phyloP scores from a whole-genome alignment of 1,140 invertebrate species.

The Theocolax elegans region DNA sequence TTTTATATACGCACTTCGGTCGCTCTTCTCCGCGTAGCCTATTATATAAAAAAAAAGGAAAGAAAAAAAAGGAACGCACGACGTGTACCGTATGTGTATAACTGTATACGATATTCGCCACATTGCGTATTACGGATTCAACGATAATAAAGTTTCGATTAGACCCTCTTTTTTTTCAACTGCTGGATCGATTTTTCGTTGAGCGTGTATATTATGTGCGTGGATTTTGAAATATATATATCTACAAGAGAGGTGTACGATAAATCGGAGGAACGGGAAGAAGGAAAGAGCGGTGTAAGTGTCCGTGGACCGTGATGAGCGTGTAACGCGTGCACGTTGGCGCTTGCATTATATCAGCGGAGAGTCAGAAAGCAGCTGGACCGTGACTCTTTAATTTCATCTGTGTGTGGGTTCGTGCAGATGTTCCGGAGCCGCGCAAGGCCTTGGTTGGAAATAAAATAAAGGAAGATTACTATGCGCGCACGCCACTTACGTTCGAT shows the following conservation, averaged over 20 bases:
- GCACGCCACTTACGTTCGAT: too few species aligned
- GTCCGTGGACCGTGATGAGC: conserved; percentile 48
- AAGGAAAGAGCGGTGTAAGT: conserved; percentile 29
- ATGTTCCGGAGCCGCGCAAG: not conserved
- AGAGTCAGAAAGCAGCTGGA: conserved; percentile 55
- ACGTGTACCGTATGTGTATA: conserved; percentile 43
- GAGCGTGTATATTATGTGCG: too few species aligned
- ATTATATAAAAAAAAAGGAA: conserved; percentile 42
- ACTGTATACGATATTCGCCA: conserved; percentile 36
- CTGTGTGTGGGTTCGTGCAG: conserved; percentile 4
- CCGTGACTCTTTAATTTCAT: conserved; percentile 56
- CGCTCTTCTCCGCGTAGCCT: conserved; percentile 37
- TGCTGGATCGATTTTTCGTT: too few species aligned
- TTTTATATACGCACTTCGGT: conserved; percentile 39
- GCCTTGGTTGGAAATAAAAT: too few species aligned
- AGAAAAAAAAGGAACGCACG: too few species aligned
- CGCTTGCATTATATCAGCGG: too few species aligned
- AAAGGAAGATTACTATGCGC: too few species aligned
- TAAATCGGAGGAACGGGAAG: not conserved
- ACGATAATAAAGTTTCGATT: too few species aligned
- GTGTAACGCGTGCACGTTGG: conserved; percentile 35
- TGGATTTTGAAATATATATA: not conserved
- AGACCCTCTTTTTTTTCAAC: too few species aligned
- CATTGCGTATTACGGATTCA: conserved; percentile 6
- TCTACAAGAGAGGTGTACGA: not conserved